phyloP scores from a whole-genome alignment of 1,140 invertebrate species.

The Solenopsis invicta region DNA sequence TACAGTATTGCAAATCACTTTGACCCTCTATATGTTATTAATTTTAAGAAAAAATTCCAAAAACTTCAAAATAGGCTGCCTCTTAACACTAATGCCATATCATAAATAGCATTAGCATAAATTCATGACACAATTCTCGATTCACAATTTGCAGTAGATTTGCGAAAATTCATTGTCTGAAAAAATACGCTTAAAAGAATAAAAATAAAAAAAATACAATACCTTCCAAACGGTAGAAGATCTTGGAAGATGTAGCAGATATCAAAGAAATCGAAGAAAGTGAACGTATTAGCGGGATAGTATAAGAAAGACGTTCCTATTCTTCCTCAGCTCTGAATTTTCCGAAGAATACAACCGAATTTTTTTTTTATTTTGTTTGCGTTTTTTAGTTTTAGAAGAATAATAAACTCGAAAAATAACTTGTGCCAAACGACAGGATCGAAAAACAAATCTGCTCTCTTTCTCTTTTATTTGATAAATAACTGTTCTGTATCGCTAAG shows the following conservation, averaged over 20 bases:
- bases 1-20: not conserved
- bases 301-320: not conserved
- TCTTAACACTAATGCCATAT: not conserved
- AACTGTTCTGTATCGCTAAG: no score
- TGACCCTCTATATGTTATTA: not conserved
- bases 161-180: not conserved
- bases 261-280: slow-evolving; percentile 11
- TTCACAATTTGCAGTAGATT: not conserved
- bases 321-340: no score
- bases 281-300: not conserved
- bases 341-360: not conserved
- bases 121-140: not conserved
- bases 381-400: not conserved
- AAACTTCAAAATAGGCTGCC: slow-evolving; percentile 4
- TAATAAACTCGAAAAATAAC: not conserved
- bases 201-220: not conserved
- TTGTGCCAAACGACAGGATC: not conserved
- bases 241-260: not conserved
- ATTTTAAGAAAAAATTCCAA: not conserved
- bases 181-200: not conserved
- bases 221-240: not conserved
- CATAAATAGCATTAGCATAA: not conserved
- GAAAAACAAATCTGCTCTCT: not conserved
- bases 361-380: not conserved
- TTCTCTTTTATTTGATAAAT: not conserved